Conservation (phyloP, 2,113 vertebrate genomes). For the Platichthys flesus region DNA sequence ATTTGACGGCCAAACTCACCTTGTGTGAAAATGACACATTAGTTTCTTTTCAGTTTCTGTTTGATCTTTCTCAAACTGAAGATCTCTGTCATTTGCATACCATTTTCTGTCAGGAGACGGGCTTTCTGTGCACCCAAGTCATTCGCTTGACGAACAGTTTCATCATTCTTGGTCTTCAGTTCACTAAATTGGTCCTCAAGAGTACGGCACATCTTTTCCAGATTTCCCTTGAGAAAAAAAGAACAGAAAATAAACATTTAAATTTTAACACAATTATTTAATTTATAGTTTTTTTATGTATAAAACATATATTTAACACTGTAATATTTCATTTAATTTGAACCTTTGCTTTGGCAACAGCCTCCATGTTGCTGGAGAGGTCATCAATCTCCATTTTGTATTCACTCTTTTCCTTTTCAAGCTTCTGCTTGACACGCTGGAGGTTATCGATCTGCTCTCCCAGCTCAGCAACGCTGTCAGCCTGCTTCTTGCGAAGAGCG, state of each 20-base stretch:
- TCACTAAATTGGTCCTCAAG: slow-evolving; percentile 74
- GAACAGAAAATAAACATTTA: not conserved
- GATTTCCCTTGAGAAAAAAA: slow-evolving; percentile 51
- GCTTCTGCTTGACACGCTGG: slow-evolving; percentile 27
- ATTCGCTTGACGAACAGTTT: slow-evolving; percentile 68
- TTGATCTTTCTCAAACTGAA: no score
- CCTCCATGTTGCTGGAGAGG: slow-evolving; percentile 28
- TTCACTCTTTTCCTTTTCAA: slow-evolving; percentile 23
- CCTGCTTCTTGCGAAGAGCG: slow-evolving; percentile 88
- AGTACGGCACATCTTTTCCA: slow-evolving; percentile 82
- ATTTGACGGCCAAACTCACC: no score
- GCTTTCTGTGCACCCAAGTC: slow-evolving; percentile 39
- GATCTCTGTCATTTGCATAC: slow-evolving; percentile 23
- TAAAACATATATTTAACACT: no score
- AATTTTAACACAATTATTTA: no score
- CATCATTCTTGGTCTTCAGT: slow-evolving; percentile 73
- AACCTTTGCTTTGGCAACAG: slow-evolving; percentile 22
- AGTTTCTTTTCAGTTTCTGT: no score
- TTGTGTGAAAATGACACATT: no score
- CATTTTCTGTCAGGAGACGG: slow-evolving; percentile 66
- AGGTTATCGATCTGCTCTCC: slow-evolving; percentile 22
- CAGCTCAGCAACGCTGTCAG: slow-evolving; percentile 77
- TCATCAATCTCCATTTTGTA: slow-evolving; percentile 23
- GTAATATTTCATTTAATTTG: not conserved
- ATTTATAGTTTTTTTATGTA: not conserved